Conservation (phyloP, 1,140 invertebrate species). For the Zaprionus ornatus region DNA sequence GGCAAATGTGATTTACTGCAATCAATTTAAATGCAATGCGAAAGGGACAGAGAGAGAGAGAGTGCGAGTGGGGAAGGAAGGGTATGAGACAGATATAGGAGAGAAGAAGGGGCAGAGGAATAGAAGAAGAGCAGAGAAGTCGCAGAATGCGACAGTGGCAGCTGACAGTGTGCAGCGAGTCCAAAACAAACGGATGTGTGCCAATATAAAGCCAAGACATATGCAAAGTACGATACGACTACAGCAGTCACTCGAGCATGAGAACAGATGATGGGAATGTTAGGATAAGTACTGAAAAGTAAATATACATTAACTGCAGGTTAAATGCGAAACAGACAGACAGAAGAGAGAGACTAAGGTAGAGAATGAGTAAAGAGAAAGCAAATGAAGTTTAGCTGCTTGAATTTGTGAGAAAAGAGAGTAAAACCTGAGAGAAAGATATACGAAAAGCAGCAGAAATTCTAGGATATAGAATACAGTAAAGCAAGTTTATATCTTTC, state of each 20-base stretch:
- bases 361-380: no score
- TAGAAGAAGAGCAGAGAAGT: neutral
- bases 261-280: neutral
- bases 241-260: neutral
- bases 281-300: neutral
- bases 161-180: conserved; percentile 20
- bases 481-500: no score
- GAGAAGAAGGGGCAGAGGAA: neutral
- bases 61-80: conserved; percentile 14
- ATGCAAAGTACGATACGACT: neutral
- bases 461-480: no score
- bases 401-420: neutral
- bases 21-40: conserved; percentile 78
- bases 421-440: neutral
- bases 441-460: neutral
- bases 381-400: no score
- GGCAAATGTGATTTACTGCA: conserved; percentile 80
- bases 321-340: neutral
- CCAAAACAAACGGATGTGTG: conserved; percentile 34
- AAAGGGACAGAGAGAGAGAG: conserved; percentile 19
- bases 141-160: conserved; percentile 13
- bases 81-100: no score
- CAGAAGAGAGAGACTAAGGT: neutral
- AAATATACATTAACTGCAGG: neutral
- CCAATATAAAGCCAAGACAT: conserved; percentile 31